A percentile compares a stretch with the other conserved stretches of the same genome.
phyloP scores from a whole-genome alignment of 2,888 invertebrate species.

The Apoda limacodes region DNA sequence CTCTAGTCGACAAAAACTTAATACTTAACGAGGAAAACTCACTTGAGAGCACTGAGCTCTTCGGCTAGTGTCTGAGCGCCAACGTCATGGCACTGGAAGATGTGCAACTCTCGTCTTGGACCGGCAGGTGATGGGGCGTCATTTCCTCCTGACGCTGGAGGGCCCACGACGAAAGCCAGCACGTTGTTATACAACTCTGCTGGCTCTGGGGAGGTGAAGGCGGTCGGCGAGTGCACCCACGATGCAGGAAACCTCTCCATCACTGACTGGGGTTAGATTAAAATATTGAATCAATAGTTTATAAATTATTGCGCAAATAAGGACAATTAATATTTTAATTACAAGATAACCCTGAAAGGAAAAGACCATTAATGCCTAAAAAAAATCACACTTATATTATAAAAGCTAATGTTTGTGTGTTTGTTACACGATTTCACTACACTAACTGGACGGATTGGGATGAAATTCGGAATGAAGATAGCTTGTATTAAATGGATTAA shows the following conservation, averaged over 20 bases:
- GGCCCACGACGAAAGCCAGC: constrained; percentile 94
- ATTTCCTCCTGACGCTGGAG: constrained; percentile 25
- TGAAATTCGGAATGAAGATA: no score
- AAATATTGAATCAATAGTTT: no score
- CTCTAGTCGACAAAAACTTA: no score
- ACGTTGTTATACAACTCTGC: constrained; percentile 99
- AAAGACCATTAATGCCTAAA: no score
- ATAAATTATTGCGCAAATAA: no score
- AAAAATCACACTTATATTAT: no score
- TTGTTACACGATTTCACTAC: background rate
- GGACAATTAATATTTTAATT: no score
- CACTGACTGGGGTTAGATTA: no score
- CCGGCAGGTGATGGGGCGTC: constrained; percentile 24
- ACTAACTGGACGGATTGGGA: background rate
- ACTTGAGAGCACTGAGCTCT: constrained; percentile 79
- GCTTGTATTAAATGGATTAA: no score
- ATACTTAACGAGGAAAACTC: constrained; percentile 26
- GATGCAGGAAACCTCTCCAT: constrained; percentile 97
- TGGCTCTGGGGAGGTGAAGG: constrained; percentile 96
- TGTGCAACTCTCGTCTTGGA: constrained; percentile 92
- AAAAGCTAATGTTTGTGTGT: background rate
- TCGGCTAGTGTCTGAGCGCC: constrained; percentile 84
- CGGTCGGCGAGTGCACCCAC: constrained; percentile 95
- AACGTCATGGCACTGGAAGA: constrained; percentile 87
- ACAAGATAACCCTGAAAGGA: no score